phyloP scores from a whole-genome alignment of 92 coral and sea anemone genomes.

The Phymanthus crucifer region DNA sequence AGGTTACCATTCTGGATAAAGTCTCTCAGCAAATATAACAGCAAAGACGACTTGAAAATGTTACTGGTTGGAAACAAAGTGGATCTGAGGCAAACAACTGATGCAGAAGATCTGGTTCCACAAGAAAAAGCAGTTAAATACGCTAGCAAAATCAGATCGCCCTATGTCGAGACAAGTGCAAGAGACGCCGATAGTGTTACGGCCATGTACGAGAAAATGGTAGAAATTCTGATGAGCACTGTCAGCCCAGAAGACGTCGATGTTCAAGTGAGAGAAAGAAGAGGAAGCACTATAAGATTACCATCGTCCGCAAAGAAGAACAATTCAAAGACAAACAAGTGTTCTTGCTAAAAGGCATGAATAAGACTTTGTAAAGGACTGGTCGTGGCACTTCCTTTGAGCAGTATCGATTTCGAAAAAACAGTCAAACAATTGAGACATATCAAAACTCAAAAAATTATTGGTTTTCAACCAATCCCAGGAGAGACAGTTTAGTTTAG shows the following conservation, averaged over 20 bases:
- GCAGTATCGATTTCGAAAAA: too few relatives aligned
- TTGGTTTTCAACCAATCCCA: too few relatives aligned
- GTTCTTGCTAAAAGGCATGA: too few relatives aligned
- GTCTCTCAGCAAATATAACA: slow-evolving; percentile 39
- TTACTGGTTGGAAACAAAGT: slow-evolving; percentile 71
- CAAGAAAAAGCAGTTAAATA: slow-evolving; percentile 28
- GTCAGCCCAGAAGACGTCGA: slow-evolving; percentile 55
- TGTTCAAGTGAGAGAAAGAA: background rate
- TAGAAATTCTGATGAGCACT: slow-evolving; percentile 44
- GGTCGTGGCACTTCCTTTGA: too few relatives aligned
- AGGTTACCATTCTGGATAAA: slow-evolving; percentile 59
- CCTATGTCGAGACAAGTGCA: slow-evolving; percentile 75
- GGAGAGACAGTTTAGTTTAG: too few relatives aligned
- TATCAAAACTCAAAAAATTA: too few relatives aligned
- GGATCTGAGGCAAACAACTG: slow-evolving; percentile 20
- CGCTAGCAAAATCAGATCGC: slow-evolving; percentile 51
- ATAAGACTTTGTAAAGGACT: too few relatives aligned
- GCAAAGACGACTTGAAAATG: slow-evolving; percentile 34
- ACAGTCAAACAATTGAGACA: too few relatives aligned
- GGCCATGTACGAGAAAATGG: slow-evolving; percentile 60
- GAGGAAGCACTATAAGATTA: background rate
- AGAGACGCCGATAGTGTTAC: slow-evolving; percentile 42
- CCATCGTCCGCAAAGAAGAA: background rate
- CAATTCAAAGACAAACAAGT: background rate
- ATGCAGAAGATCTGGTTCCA: slow-evolving; percentile 29